Evolutionary conservation across 1,140 invertebrate species (phyloP).

Genomic region (Drosophila quadrilineata): DNA sequence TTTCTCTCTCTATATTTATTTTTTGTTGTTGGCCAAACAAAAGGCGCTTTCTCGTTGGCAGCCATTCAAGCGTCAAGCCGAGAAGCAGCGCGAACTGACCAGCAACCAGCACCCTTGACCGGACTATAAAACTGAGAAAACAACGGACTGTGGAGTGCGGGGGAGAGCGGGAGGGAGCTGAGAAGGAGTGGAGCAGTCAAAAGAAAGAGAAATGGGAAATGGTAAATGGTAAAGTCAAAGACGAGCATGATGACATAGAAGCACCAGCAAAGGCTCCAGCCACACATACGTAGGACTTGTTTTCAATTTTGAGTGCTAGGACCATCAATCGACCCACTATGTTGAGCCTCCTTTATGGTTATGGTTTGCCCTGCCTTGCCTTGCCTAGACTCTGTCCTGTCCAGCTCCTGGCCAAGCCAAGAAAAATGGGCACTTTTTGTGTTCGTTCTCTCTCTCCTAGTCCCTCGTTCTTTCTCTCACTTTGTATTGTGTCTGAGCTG

Average conservation of each 20-base stretch:
- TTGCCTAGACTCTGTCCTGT: too few relatives aligned
- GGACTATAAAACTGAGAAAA: slow-evolving; percentile 58
- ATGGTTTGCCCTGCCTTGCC: too few relatives aligned
- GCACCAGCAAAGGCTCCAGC: slow-evolving; percentile 11
- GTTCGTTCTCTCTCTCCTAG: slow-evolving; percentile 5
- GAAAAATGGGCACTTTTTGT: slow-evolving; percentile 32
- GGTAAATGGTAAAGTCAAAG: slow-evolving; percentile 23
- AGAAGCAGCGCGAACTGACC: slow-evolving; percentile 54
- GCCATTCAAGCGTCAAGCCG: slow-evolving; percentile 76
- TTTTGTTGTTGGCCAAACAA: slow-evolving; percentile 51
- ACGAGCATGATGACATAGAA: slow-evolving; percentile 51
- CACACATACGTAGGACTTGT: slow-evolving; percentile 13
- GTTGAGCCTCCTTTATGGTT: slow-evolving; percentile 70
- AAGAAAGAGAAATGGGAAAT: too few relatives aligned
- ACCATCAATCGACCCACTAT: slow-evolving; percentile 63
- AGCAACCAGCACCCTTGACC: slow-evolving; percentile 77
- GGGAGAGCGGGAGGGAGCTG: background rate
- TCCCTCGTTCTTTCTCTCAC: background rate
- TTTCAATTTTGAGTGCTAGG: slow-evolving; percentile 69
- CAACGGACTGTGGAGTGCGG: background rate
- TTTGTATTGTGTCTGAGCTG: slow-evolving; percentile 67
- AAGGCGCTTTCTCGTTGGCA: slow-evolving; percentile 70
- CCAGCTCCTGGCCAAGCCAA: too few relatives aligned
- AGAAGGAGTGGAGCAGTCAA: slow-evolving; percentile 3
- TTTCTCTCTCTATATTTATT: slow-evolving; percentile 21